These are phyloP conservation scores for Gryllus bimaculatus DNA, from an alignment of 1,140 invertebrate genomes.

Conservation along the genomic window DNA sequence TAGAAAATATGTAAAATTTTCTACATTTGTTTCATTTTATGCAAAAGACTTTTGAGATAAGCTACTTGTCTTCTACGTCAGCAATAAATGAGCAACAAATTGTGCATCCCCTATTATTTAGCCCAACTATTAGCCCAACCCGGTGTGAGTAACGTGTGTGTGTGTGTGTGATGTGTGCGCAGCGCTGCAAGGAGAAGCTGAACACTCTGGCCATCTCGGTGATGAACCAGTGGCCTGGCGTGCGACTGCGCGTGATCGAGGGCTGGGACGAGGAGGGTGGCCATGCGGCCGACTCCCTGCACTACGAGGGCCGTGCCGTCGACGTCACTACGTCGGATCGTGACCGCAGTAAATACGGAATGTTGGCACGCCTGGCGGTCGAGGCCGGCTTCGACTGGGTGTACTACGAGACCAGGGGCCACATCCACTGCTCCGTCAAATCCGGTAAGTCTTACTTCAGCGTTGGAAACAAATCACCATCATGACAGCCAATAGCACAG, in stretches of 20 bases:
- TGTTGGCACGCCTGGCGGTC: constrained; percentile 89
- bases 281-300: constrained; percentile 72
- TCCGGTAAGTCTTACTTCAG: constrained; percentile 63
- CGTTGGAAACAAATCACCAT: too few species aligned
- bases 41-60: too few species aligned
- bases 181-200: constrained; percentile 92
- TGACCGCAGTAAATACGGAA: constrained; percentile 86
- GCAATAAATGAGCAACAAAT: too few species aligned
- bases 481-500: too few species aligned
- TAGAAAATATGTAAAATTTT: too few species aligned
- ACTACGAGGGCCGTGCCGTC: constrained; percentile 92
- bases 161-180: constrained; percentile 33
- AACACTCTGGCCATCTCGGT: constrained; percentile 91
- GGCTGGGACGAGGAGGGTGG: constrained; percentile 86
- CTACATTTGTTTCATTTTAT: too few species aligned
- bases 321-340: constrained; percentile 91
- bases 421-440: constrained; percentile 96
- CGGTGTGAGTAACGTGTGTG: not conserved
- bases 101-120: not conserved
- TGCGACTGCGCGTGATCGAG: constrained; percentile 84
- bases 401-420: constrained; percentile 85
- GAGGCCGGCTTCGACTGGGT: constrained; percentile 99
- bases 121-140: not conserved
- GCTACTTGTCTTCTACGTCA: too few species aligned
- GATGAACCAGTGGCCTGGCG: constrained; percentile 95